Conservation (phyloP, 2,113 vertebrate genomes). For the Cacatua alba region DNA sequence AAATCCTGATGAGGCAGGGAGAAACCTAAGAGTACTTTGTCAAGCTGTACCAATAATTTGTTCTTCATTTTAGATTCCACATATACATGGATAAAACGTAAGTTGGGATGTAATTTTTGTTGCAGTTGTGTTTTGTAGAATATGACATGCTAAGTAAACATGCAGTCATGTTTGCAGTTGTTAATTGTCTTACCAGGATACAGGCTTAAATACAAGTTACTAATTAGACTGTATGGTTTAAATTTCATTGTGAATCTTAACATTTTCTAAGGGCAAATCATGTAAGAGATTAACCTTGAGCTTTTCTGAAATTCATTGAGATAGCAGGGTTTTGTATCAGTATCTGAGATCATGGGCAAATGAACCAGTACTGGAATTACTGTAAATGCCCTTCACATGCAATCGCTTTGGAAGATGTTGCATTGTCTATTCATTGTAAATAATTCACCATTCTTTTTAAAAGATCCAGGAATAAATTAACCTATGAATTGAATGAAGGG, state of each 20-base stretch:
- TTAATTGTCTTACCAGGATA: background rate
- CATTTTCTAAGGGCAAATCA: background rate
- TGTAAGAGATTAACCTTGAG: background rate
- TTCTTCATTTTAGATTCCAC: background rate
- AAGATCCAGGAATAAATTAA: background rate
- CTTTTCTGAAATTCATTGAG: slow-evolving; percentile 11
- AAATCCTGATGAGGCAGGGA: background rate
- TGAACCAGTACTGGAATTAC: background rate
- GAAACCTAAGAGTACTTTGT: background rate
- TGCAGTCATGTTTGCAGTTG: background rate
- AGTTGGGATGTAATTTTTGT: background rate
- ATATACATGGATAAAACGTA: background rate
- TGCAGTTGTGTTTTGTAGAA: background rate
- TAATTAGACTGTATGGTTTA: background rate
- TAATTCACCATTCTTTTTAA: background rate
- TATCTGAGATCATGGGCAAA: background rate
- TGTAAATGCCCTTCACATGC: background rate
- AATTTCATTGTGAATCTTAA: slow-evolving; percentile 18
- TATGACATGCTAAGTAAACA: background rate
- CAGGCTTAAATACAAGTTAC: background rate
- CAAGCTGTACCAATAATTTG: background rate
- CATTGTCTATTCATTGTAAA: background rate
- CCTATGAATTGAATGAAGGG: background rate
- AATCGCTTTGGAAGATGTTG: background rate
- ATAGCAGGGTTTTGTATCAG: background rate